Conservation (phyloP, 2,797 vertebrate species). For the Anguilla anguilla region DNA sequence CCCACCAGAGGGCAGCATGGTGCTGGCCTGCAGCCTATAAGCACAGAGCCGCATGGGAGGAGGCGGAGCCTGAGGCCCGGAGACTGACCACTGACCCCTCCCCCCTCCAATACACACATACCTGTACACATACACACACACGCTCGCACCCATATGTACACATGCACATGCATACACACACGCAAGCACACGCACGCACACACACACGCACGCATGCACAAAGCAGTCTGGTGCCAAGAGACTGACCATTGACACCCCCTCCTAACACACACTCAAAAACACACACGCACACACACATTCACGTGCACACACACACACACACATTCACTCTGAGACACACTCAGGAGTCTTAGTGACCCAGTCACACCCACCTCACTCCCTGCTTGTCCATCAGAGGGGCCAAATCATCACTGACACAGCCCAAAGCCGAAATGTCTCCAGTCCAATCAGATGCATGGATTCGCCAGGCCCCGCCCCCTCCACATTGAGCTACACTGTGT, state of each 20-base stretch:
- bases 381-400: constrained; percentile 40
- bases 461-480: constrained; percentile 34
- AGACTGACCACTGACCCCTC: constrained; percentile 26
- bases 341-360: constrained; percentile 2
- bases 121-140: not conserved
- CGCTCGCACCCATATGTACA: not conserved
- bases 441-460: constrained; percentile 60
- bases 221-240: not conserved
- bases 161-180: not conserved
- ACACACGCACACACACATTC: not conserved
- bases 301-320: not conserved
- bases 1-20: constrained; percentile 74
- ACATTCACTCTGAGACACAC: constrained; percentile 19
- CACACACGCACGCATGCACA: not conserved
- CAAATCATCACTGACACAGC: constrained; percentile 42
- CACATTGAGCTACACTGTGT: constrained; percentile 8
- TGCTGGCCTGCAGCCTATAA: constrained; percentile 76
- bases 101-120: constrained; percentile 24
- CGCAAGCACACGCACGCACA: not conserved
- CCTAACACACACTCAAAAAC: too few relatives aligned
- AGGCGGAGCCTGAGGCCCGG: constrained; percentile 17
- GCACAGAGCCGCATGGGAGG: constrained; percentile 35
- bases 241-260: constrained; percentile 24
- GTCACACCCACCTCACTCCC: constrained; percentile 35
- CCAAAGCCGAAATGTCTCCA: constrained; percentile 43